Base-by-base conservation (phyloP, 2,888 invertebrate species). In the Machimus atricapillus region DNA sequence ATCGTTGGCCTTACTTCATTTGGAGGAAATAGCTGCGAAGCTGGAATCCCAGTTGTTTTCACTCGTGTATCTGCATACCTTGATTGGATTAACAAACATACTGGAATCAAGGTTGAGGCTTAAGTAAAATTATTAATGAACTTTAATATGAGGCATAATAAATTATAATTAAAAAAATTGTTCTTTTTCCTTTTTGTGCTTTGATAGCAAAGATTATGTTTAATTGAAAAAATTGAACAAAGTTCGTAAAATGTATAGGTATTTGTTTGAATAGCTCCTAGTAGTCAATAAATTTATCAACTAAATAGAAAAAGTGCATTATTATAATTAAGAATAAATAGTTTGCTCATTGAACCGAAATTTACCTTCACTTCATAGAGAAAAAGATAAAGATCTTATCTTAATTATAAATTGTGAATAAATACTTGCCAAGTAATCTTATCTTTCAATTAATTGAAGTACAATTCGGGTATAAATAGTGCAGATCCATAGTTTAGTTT, bases 1-100 rank as follows among this genome's bases (percentile, higher is more conserved):
- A 3, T 87, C 16, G 43, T 87, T 77, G 88, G 88, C 12, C 14
- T 88, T 12, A 86, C 87, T 5, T 88, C 88, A 14, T 88, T 86
- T 16, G 88, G 87, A 76, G 66, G 81, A 14, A 9, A 16, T 2
- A 85, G 86, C 6, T 88, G 88, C 81, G 79, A 87, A 56, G 52
- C 56, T 56, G 88, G 88, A 23, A 56, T 76, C 43, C 88, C 87
- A 58, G 58, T 52, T 19, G 73, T 87, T 19, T 76, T 78, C 23
- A 85, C 88, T 12, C 40, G 85, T 58, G 85, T 88, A 14, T 74
- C 88, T 5, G 58, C 37, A 66, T 88, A 85, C 79, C 37, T 88
- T 7, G 76, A 87, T 52, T 88, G 88, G 88, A 88, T 88, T 1
- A 27, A 27, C 7, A 73, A 79, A n/a, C 27, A 83, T 37, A 52